A percentile compares a stretch with the other conserved stretches of the same genome.
phyloP scores from a whole-genome alignment of 2,797 vertebrate genomes.

The Pseudomugil gertrudae region DNA sequence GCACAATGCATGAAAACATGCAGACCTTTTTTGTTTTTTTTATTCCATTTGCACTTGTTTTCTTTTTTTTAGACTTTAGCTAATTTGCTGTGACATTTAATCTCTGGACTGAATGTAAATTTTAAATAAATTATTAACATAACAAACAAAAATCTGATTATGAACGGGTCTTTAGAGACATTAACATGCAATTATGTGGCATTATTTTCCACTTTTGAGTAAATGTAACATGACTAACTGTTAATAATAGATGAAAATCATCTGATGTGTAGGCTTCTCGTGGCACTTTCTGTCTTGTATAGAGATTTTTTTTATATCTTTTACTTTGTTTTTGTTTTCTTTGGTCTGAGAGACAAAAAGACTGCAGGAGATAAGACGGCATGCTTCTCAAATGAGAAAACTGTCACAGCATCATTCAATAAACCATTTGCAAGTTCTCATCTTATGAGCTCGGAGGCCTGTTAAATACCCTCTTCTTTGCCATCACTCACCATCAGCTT shows the following conservation, averaged over 20 bases:
- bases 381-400: slow-evolving; percentile 60
- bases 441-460: slow-evolving; percentile 15
- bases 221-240: slow-evolving; percentile 16
- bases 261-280: slow-evolving; percentile 2
- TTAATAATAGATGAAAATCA: slow-evolving; percentile 24
- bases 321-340: slow-evolving; percentile 33
- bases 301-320: slow-evolving; percentile 27
- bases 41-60: slow-evolving; percentile 1
- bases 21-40: slow-evolving; percentile 27
- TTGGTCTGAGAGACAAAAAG: slow-evolving; percentile 47
- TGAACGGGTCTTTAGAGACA: not conserved
- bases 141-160: not conserved
- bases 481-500: slow-evolving; percentile 4
- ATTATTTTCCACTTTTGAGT: slow-evolving; percentile 5
- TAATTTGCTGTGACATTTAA: not conserved
- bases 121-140: not conserved
- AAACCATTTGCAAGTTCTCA: slow-evolving; percentile 19
- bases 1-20: too few relatives aligned
- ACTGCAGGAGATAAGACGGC: slow-evolving; percentile 46
- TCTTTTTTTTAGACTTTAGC: not conserved
- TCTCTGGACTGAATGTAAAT: not conserved
- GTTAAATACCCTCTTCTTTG: not conserved
- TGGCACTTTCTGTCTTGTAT: slow-evolving; percentile 11
- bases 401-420: slow-evolving; percentile 24
- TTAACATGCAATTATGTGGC: slow-evolving; percentile 9